Base-by-base conservation (phyloP, 2,888 invertebrate genomes). In the Eristalis intricaria region DNA sequence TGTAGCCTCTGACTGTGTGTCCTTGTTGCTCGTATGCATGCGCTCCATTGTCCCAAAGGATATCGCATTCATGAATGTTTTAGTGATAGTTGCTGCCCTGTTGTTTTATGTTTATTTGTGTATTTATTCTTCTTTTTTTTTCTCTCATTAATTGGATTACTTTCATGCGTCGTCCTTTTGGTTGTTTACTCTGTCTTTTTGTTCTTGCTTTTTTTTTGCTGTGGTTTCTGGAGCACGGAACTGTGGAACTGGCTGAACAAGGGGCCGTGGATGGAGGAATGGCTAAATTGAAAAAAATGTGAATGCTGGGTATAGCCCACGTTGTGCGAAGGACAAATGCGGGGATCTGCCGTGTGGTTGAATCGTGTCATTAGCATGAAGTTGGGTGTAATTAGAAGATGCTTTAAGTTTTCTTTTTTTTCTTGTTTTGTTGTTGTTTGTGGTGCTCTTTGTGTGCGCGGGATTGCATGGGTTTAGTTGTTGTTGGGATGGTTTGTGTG, bases 141-240 rank as follows among this genome's bases (percentile, higher is more conserved):
- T 73, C 73, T 73, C 26, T 80, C 80, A 88, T 88, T 88, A 88
- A 88, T 84, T 84, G 84, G 88, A 84, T 88, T 88, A 88, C 84
- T 84, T 88, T 70, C 77, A 74, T 88, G 80, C 74, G 69, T 74
- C 63, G 80, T 87, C 43, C 83, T 76, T 83, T 75, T 23, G 61
- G 29, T 29, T 74, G 35, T 22, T 50, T 56, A 64, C 13, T 50
- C 29, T 26, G 29, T 40, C 32, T 5, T 77, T 4, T 50, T 50
- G 43, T 58, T 15, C 32, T 26, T 40, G 26, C n/a, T 35, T 19
- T 50, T 19, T 50, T 50, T 40, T 43, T 43, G 40, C 50, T 50
- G 50, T 50, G 50, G 50, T 19, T 50, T 50, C 19, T 50, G 8
- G 8, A 50, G 50, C n/a, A 19, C 43, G 15, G 15, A 29, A 64